phyloP scores from a whole-genome alignment of 1,140 invertebrate genomes.

The Adoxophyes honmai region DNA sequence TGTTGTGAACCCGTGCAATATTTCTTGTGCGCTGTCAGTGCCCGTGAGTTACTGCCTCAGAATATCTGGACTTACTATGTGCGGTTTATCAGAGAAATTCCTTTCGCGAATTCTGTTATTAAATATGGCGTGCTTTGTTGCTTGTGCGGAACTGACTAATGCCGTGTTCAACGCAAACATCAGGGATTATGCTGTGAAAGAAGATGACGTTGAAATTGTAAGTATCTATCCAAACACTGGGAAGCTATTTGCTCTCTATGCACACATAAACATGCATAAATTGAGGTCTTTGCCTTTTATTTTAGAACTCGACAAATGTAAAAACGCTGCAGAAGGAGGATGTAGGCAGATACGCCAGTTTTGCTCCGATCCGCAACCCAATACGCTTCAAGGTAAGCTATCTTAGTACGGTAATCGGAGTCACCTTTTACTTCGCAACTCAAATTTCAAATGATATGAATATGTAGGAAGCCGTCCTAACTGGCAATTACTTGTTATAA shows the following conservation, averaged over 20 bases:
- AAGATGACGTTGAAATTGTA: conserved; percentile 25
- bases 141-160: conserved; percentile 20
- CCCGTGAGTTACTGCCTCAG: conserved; percentile 7
- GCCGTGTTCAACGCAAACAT: conserved; percentile 54
- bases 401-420: background rate
- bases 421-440: background rate
- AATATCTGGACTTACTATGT: background rate
- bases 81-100: conserved; percentile 8
- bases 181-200: conserved; percentile 48
- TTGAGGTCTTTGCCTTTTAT: conserved; percentile 2
- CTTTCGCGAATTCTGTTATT: conserved; percentile 14
- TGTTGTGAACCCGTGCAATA: conserved; percentile 6
- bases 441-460: background rate
- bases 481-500: too few relatives aligned
- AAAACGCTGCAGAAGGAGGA: conserved; percentile 52
- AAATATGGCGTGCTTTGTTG: conserved; percentile 16
- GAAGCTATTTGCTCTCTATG: too few relatives aligned
- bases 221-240: too few relatives aligned
- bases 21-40: conserved; percentile 8
- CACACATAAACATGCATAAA: background rate
- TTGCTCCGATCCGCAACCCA: conserved; percentile 33
- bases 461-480: too few relatives aligned
- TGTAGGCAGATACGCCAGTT: conserved; percentile 35
- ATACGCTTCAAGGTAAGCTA: conserved; percentile 48
- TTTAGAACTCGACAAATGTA: conserved; percentile 47